phyloP scores from a whole-genome alignment of 2,888 invertebrate genomes.

The Drosophila buzzatii region DNA sequence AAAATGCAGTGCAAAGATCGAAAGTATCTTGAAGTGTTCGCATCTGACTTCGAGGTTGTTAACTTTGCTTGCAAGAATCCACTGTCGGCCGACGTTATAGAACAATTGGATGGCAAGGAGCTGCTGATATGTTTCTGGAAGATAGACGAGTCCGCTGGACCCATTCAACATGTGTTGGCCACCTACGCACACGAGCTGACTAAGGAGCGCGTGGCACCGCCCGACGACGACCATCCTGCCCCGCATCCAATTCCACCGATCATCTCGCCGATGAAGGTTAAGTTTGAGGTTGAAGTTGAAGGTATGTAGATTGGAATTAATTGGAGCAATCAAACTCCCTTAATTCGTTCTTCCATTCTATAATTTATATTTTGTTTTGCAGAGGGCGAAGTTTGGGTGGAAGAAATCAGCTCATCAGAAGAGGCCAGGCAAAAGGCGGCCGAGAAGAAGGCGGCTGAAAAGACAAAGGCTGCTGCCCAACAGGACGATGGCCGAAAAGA shows the following conservation, averaged over 20 bases:
- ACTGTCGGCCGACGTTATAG: slow-evolving; percentile 75
- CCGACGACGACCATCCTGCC: slow-evolving; percentile 68
- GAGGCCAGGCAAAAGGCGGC: slow-evolving; percentile 40
- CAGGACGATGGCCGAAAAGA: slow-evolving; percentile 39
- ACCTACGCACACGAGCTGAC: slow-evolving; percentile 78
- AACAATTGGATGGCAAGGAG: slow-evolving; percentile 82
- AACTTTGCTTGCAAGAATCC: slow-evolving; percentile 83
- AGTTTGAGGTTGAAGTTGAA: slow-evolving; percentile 69
- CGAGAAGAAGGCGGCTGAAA: slow-evolving; percentile 31
- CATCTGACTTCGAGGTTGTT: slow-evolving; percentile 78
- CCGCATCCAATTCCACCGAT: slow-evolving; percentile 73
- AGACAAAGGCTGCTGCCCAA: slow-evolving; percentile 33
- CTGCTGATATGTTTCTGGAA: slow-evolving; percentile 84
- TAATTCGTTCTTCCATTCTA: no score
- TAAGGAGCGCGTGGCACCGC: slow-evolving; percentile 63
- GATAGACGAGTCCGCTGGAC: slow-evolving; percentile 70
- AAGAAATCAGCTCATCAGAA: slow-evolving; percentile 64
- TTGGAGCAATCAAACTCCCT: no score
- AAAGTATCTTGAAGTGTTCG: slow-evolving; percentile 66
- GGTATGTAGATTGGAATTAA: slow-evolving; percentile 39
- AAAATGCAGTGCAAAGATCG: slow-evolving; percentile 84
- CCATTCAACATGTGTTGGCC: slow-evolving; percentile 71
- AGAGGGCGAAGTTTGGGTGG: slow-evolving; percentile 73
- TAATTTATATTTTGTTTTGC: neutral
- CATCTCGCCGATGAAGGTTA: slow-evolving; percentile 75